Conservation (phyloP, 2,888 invertebrate species). For the Ichneumoninae sp. region DNA sequence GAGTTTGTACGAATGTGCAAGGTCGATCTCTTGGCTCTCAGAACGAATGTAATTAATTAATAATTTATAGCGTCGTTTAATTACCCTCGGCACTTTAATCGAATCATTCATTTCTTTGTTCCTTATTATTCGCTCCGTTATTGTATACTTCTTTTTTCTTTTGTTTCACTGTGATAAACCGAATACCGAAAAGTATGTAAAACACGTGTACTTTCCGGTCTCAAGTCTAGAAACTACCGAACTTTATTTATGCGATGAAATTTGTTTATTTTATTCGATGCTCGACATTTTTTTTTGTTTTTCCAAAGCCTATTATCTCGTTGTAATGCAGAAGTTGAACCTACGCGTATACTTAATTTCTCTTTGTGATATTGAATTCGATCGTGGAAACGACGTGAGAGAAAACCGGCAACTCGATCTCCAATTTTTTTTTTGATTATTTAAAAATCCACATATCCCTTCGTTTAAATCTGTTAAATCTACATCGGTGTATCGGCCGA, state of each 20-base stretch:
- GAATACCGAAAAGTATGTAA: slow-evolving; percentile 49
- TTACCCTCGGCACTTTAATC: neutral
- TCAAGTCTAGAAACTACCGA: slow-evolving; percentile 53
- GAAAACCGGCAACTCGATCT: slow-evolving; percentile 65
- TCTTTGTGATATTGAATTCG: slow-evolving; percentile 77
- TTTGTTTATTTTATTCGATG: slow-evolving; percentile 58
- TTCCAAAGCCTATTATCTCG: slow-evolving; percentile 36
- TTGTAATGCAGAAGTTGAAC: slow-evolving; percentile 54
- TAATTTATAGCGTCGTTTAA: slow-evolving; percentile 24
- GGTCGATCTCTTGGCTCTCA: slow-evolving; percentile 83
- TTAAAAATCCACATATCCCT: slow-evolving; percentile 40
- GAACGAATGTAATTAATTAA: slow-evolving; percentile 69
- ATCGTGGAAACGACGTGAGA: slow-evolving; percentile 65
- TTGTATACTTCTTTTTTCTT: slow-evolving; percentile 15
- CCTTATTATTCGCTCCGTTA: slow-evolving; percentile 29
- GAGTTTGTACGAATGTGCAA: slow-evolving; percentile 72
- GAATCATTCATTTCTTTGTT: slow-evolving; percentile 45
- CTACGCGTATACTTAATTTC: slow-evolving; percentile 80
- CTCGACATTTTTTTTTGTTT: slow-evolving; percentile 49
- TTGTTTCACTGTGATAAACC: slow-evolving; percentile 68
- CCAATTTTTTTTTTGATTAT: slow-evolving; percentile 48
- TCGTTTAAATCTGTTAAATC: slow-evolving; percentile 29
- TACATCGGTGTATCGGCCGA: slow-evolving; percentile 34
- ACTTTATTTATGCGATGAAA: slow-evolving; percentile 47
- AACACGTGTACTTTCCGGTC: slow-evolving; percentile 55